Evolutionary conservation across 2,113 vertebrate genomes (phyloP).

Genomic region (Pedetes capensis): DNA sequence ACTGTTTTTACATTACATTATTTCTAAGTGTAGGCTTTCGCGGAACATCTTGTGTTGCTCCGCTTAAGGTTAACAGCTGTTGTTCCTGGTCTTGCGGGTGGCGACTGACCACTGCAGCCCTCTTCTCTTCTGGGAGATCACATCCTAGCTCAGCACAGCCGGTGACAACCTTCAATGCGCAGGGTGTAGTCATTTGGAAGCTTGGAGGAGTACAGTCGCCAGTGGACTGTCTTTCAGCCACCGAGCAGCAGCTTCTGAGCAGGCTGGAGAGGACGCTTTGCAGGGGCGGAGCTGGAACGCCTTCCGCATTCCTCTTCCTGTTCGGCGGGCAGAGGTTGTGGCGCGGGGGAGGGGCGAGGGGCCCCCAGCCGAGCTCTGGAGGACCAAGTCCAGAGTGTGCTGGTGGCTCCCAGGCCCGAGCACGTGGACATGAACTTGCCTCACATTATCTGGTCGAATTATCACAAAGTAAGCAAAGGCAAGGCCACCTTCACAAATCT

Average conservation of each 20-base stretch:
- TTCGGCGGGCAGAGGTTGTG: not conserved
- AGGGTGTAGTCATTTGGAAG: not conserved
- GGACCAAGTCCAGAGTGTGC: rapidly evolving
- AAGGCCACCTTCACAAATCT: not conserved
- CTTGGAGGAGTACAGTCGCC: not conserved
- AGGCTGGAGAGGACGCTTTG: not conserved
- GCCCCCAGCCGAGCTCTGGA: too few species aligned
- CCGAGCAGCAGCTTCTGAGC: not conserved
- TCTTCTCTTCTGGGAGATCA: not conserved
- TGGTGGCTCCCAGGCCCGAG: not conserved
- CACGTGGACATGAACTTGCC: not conserved
- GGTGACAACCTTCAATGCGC: not conserved
- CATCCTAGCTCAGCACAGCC: not conserved
- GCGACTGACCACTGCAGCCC: not conserved
- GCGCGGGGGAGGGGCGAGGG: too few species aligned
- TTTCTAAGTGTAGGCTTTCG: not conserved
- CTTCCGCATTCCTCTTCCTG: constrained; percentile 55
- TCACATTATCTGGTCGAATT: not conserved
- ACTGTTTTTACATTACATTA: not conserved
- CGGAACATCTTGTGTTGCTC: not conserved
- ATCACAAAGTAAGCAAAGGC: not conserved
- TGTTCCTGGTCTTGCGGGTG: not conserved
- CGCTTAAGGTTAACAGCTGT: not conserved
- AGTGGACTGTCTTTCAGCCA: not conserved
- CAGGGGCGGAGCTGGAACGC: constrained; percentile 42